Evolutionary conservation across 2,113 vertebrate species (phyloP).

Genomic region (Cyphomyrus plagiostoma): DNA sequence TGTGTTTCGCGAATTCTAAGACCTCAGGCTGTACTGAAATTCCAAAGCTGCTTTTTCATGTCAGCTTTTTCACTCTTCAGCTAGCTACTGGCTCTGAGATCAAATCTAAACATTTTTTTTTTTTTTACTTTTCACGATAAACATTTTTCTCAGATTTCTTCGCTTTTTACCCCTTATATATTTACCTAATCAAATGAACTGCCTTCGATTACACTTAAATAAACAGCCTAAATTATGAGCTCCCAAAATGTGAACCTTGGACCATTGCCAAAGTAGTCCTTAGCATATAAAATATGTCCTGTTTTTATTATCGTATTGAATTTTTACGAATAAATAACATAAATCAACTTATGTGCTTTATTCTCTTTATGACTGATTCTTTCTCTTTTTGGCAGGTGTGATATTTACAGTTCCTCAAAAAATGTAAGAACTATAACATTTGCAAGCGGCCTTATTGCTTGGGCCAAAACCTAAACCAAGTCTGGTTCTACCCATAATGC

Average conservation of each 20-base stretch:
- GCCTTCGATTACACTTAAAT: neutral
- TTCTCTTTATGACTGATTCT: neutral
- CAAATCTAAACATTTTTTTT: neutral
- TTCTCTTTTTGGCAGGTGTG: neutral
- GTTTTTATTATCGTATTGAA: neutral
- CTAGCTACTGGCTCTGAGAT: neutral
- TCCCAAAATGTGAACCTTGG: neutral
- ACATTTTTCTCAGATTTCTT: neutral
- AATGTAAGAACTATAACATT: neutral
- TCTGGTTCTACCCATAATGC: neutral
- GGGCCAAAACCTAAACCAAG: neutral
- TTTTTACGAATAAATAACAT: neutral
- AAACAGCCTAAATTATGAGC: neutral
- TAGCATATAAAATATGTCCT: constrained; percentile 1
- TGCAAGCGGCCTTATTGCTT: neutral
- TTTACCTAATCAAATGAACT: neutral
- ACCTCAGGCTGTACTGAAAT: constrained; percentile 14
- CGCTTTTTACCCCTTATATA: neutral
- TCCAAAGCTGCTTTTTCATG: neutral
- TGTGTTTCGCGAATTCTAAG: constrained; percentile 17
- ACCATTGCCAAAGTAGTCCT: neutral
- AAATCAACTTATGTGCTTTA: neutral
- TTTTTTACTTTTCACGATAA: neutral
- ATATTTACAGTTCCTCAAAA: neutral
- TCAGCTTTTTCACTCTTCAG: neutral